These are phyloP conservation scores for Acrocephalus scirpaceus DNA, from an alignment of 2,797 vertebrate species.

Conservation along the genomic window DNA sequence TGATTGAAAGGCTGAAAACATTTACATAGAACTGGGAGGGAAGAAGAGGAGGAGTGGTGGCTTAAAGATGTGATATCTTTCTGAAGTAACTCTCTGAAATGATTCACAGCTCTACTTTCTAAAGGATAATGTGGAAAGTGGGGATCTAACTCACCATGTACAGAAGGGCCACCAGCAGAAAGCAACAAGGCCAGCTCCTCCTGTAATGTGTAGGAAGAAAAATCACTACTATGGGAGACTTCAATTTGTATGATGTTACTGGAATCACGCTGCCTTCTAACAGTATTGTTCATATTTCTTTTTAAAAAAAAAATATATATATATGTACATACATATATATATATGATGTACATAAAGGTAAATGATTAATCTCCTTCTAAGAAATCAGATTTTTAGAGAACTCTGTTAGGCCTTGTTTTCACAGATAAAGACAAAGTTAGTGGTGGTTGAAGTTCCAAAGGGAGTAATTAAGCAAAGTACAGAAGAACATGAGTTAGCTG, in stretches of 20 bases:
- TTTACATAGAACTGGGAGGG: background rate
- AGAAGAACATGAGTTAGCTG: background rate
- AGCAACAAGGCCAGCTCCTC: background rate
- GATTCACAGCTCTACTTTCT: background rate
- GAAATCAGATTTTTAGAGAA: background rate
- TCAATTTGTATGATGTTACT: background rate
- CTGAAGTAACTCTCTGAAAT: background rate
- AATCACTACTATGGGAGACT: background rate
- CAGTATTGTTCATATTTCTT: background rate
- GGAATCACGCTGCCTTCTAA: background rate
- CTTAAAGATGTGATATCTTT: background rate
- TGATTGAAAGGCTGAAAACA: constrained; percentile 11
- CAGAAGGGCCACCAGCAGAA: background rate
- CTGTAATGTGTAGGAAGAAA: background rate
- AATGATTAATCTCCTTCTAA: background rate
- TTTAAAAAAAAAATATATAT: background rate
- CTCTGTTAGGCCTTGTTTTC: background rate
- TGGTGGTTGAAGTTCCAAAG: background rate
- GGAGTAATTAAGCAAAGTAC: constrained; percentile 3
- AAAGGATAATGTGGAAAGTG: background rate
- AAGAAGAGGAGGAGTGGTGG: background rate
- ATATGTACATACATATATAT: background rate
- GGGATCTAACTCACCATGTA: background rate
- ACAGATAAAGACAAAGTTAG: background rate
- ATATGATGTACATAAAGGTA: background rate